Evolutionary conservation across 2,797 vertebrate genomes (phyloP).

Genomic region (Parambassis ranga): DNA sequence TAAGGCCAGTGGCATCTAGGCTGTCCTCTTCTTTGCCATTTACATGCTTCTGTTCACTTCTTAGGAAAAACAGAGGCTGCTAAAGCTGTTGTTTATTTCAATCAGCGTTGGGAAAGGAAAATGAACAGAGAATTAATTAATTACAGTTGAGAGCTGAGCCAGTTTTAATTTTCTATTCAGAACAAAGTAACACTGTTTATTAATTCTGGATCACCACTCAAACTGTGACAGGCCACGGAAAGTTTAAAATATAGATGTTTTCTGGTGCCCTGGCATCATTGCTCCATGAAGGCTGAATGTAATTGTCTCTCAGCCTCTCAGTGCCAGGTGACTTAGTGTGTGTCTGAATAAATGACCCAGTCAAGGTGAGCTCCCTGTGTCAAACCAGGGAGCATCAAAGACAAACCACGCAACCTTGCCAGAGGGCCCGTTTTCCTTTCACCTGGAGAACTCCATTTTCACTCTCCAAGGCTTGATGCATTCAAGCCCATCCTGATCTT

Average conservation of each 20-base stretch:
- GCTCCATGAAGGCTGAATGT: conserved; percentile 63
- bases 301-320: conserved; percentile 39
- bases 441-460: conserved; percentile 61
- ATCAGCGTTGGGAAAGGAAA: conserved; percentile 8
- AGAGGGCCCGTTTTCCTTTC: conserved; percentile 58
- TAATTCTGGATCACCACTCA: conserved; percentile 14
- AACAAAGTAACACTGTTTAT: neutral
- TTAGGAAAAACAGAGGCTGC: neutral
- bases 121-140: conserved; percentile 26
- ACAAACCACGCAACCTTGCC: conserved; percentile 68
- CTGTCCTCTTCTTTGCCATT: conserved; percentile 1
- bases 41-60: conserved; percentile 1
- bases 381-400: conserved; percentile 62
- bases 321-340: conserved; percentile 54
- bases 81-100: neutral
- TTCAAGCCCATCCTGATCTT: conserved; percentile 61
- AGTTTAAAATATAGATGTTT: conserved; percentile 45
- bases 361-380: conserved; percentile 68
- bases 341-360: conserved; percentile 73
- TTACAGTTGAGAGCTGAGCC: neutral
- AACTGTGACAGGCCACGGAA: conserved; percentile 6
- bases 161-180: neutral
- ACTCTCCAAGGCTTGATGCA: conserved; percentile 55
- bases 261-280: conserved; percentile 10
- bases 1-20: conserved; percentile 20